Evolutionary conservation across 2,888 invertebrate genomes (phyloP), one percentile per base, ranked within the genome.

Genomic region (Eupelmus urozonus): DNA sequence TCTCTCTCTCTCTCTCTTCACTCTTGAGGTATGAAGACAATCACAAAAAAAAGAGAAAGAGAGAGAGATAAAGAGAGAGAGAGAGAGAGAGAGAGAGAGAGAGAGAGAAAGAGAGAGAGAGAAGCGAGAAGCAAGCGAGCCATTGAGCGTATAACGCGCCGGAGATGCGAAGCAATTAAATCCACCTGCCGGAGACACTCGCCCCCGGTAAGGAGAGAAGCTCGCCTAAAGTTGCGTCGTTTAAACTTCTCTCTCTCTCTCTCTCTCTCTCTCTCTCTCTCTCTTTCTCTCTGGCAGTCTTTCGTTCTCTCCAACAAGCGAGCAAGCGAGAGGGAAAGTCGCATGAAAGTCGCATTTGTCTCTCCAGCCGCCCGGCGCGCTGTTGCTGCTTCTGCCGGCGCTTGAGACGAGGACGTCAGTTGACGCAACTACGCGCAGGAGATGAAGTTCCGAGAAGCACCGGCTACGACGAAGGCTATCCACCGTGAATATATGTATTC

Each of bases 321-420:
- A n/a, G n/a, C n/a, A 5, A 49, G 65, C 20, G 40, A 27, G 57
- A 27, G 55, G 60, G 63, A 66, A 81, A 82, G 81, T 82, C 83
- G 80, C 78, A 81, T 80, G 80, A 81, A 82, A 82, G 80, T 78
- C 81, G 80, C 83, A 83, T 83, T 82, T 83, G 82, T 83, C 82
- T 83, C 80, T 77, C 40, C 23, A 20, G 9, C 51, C 9, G 72
- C 60, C 3, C n/a, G 16, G 57, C 73, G 16, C 34, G 45, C 20
- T 45, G 51, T 49, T 59, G 51, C 57, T 63, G 25, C 34, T 27
- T 25, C 40, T 34, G 66, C 18, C 20, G 66, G 13, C 18, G 42
- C 29, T 11, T 1, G 9, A n/a, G 27, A n/a, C 27, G 16, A 25
- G 45, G 11, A 2, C 2, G 11, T 45, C 45, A 13, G 16, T 2